A percentile compares a stretch with the other conserved stretches of the same genome.
phyloP scores from a whole-genome alignment of 2,888 invertebrate genomes.

The Coleophora deauratella region DNA sequence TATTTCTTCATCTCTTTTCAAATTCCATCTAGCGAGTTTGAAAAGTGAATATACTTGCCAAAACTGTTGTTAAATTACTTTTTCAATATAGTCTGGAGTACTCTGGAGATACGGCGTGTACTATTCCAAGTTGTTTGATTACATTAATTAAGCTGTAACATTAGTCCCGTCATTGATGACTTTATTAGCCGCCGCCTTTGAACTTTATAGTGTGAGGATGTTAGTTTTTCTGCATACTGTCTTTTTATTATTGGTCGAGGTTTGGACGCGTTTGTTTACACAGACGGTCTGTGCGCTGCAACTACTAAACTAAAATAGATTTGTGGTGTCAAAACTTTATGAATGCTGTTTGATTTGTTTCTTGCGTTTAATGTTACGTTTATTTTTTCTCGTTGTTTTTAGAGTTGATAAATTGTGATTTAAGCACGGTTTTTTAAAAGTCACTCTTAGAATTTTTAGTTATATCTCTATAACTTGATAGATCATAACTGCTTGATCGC shows the following conservation, averaged over 20 bases:
- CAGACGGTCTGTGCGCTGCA: conserved; percentile 51
- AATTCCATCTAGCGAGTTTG: too few species aligned
- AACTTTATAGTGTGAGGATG: conserved; percentile 65
- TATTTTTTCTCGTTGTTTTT: conserved; percentile 14
- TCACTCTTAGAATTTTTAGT: not conserved
- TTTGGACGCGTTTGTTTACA: conserved; percentile 70
- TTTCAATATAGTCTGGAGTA: too few species aligned
- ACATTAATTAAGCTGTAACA: conserved; percentile 51
- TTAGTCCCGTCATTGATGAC: conserved; percentile 61
- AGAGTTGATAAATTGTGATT: not conserved
- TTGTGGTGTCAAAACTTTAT: conserved; percentile 67
- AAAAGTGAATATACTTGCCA: too few species aligned
- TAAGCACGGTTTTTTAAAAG: not conserved
- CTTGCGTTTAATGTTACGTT: conserved; percentile 11
- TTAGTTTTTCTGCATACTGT: conserved; percentile 73
- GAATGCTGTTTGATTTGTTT: conserved; percentile 41
- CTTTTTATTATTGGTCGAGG: conserved; percentile 72
- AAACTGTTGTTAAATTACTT: too few species aligned
- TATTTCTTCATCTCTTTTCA: too few species aligned
- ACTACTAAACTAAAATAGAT: conserved; percentile 60
- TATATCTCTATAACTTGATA: conserved; percentile 13
- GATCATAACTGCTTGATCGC: too few species aligned
- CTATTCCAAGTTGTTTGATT: conserved; percentile 1
- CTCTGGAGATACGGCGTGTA: too few species aligned
- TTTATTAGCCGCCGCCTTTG: conserved; percentile 61